Percentiles rank a stretch among this genome's conserved stretches.
These are phyloP conservation scores for Chloroclystis v-ata DNA, from an alignment of 2,888 invertebrate genomes.

Conservation along the genomic window DNA sequence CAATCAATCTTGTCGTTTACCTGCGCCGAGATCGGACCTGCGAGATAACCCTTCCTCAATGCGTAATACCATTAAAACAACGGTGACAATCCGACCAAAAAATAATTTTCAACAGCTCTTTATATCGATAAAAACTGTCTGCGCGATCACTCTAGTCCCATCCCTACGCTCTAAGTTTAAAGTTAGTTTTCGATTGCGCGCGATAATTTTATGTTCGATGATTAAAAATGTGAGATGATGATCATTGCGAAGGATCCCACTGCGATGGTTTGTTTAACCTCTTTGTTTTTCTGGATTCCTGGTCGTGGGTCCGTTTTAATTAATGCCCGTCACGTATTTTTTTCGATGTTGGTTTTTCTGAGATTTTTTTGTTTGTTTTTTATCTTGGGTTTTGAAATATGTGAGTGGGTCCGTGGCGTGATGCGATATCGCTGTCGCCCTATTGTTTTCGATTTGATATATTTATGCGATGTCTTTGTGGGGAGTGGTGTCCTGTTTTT, in stretches of 20 bases:
- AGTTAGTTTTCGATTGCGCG: conserved; percentile 49
- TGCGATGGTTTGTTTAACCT: conserved; percentile 74
- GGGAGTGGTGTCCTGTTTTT: conserved; percentile 51
- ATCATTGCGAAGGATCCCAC: conserved; percentile 76
- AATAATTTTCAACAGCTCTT: conserved; percentile 73
- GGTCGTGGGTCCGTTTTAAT: conserved; percentile 77
- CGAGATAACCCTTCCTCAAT: conserved; percentile 75
- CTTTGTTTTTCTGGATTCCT: conserved; percentile 76
- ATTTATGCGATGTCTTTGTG: conserved; percentile 70
- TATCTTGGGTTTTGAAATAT: conserved; percentile 74
- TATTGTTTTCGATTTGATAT: conserved; percentile 77
- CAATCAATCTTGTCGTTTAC: conserved; percentile 74
- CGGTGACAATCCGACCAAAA: conserved; percentile 77
- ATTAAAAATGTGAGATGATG: conserved; percentile 77
- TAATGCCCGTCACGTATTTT: conserved; percentile 79
- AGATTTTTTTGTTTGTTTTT: conserved; percentile 49
- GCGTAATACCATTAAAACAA: conserved; percentile 78
- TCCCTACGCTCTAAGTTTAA: conserved; percentile 40
- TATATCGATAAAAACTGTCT: conserved; percentile 42
- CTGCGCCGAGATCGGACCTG: conserved; percentile 68
- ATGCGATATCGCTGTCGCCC: conserved; percentile 71
- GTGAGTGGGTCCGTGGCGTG: conserved; percentile 64
- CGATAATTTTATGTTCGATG: conserved; percentile 58
- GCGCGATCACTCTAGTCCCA: conserved; percentile 30
- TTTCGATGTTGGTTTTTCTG: conserved; percentile 66